Evolutionary conservation across 2,113 vertebrate species (phyloP), one percentile per base, ranked within the genome.

Genomic region (Thryonomys swinderianus): DNA sequence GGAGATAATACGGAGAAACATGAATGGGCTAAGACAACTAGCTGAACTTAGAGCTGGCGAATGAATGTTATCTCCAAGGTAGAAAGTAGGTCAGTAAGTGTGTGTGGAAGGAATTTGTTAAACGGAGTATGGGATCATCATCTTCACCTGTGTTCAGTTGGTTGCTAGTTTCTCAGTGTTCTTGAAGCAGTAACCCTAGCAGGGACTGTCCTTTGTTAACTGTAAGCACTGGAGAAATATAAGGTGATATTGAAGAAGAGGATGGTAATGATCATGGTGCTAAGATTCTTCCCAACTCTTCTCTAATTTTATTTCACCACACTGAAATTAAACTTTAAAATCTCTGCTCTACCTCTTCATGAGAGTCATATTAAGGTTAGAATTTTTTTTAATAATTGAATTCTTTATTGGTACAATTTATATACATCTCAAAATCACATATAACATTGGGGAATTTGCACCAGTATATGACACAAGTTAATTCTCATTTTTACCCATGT

Each of bases 301-400:
- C 55, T 85, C 34, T 23, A 88, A 30, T 73, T 90, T 81, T 51
- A 69, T 93, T 78, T 85, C 62, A 12, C 62, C 16, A 34, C 34
- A n/a, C 17, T 32, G 88, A 95, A 61, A 61, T 42, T 94, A 73
- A 88, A 90, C 85, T 92, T 94, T 40, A 85, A 73, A 73, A 80
- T 93, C 59, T 80, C 2, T 37, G 21, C 73, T 76, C 71, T 62
- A 14, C 13, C 59, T 88, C 61, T 90, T 86, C 53, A 78, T 21
- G 53, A 67, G 62, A 86, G 85, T 74, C 48, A 40, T 74, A 64
- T 42, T 45, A 76, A 82, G 73, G 66, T 71, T 78, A 61, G 61
- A 7, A n/a, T 53, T 78, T 96, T 84, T 95, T n/a, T n/a, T n/a
- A n/a, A n/a, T n/a, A n/a, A n/a, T n/a, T n/a, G n/a, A n/a, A n/a